Evolutionary conservation across 64 coral and sea anemone genomes (phyloP).

Genomic region (Orbicella faveolata): DNA sequence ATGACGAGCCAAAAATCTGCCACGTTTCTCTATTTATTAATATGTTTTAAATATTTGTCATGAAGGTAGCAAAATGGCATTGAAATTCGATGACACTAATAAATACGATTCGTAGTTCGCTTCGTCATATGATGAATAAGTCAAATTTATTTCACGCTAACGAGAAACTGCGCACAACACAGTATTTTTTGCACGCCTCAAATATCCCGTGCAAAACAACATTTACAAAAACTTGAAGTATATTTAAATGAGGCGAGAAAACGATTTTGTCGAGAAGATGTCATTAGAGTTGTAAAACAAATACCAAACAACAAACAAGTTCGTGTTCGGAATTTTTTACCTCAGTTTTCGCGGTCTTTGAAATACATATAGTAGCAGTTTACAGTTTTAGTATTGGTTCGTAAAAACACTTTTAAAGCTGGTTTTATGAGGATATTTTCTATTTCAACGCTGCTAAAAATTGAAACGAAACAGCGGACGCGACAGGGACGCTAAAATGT

Average conservation of each 20-base stretch:
- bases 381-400: not conserved
- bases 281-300: not conserved
- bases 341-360: not conserved
- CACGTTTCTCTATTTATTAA: not conserved
- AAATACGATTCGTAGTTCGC: not conserved
- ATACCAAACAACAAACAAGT: not conserved
- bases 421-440: not conserved
- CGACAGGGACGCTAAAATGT: not conserved
- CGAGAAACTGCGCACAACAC: not conserved
- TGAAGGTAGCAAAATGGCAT: not conserved
- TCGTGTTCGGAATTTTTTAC: not conserved
- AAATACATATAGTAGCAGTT: not conserved
- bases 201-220: not conserved
- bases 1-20: not conserved
- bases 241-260: not conserved
- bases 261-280: not conserved
- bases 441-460: not conserved
- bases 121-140: not conserved
- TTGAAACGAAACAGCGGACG: not conserved
- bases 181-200: not conserved
- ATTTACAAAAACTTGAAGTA: not conserved
- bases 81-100: not conserved
- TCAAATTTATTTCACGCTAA: not conserved
- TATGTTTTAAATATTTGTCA: slow-evolving; percentile 2
- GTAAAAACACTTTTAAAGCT: not conserved